Conservation (phyloP, 2,113 vertebrate genomes). For the Stigmatopora nigra region DNA sequence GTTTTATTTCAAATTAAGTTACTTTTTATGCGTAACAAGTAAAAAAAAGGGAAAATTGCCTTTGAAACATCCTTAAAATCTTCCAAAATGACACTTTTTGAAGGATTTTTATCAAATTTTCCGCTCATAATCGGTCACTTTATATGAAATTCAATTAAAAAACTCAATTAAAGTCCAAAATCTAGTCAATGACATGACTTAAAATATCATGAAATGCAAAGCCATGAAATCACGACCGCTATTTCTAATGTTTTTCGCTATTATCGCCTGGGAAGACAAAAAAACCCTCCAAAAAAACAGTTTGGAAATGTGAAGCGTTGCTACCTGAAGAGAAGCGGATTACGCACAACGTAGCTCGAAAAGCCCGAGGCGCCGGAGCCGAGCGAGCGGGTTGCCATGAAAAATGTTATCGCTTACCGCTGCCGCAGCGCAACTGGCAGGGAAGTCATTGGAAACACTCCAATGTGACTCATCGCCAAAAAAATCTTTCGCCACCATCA, state of each 20-base stretch:
- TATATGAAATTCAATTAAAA: neutral
- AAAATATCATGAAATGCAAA: neutral
- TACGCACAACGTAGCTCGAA: conserved; percentile 11
- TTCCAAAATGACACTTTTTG: too few relatives aligned
- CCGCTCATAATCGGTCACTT: too few relatives aligned
- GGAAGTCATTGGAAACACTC: conserved; percentile 74
- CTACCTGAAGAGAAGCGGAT: neutral
- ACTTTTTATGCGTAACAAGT: too few relatives aligned
- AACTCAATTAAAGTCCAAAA: neutral
- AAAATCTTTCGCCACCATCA: conserved; percentile 18
- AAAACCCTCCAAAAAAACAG: too few relatives aligned
- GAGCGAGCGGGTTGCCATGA: conserved; percentile 64
- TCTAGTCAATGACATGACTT: too few relatives aligned
- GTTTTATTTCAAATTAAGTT: too few relatives aligned
- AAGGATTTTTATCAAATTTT: too few relatives aligned
- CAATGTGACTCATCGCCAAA: conserved; percentile 76
- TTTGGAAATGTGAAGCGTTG: neutral
- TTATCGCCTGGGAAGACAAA: neutral
- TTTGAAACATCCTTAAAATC: too few relatives aligned
- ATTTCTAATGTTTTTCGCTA: neutral
- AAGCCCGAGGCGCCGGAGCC: conserved; percentile 45
- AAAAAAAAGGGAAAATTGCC: too few relatives aligned
- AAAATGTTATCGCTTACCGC: conserved; percentile 76
- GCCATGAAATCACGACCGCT: neutral
- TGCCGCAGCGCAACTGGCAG: conserved; percentile 65